Base-by-base conservation (phyloP, 2,113 vertebrate species). In the Pogona vitticeps region DNA sequence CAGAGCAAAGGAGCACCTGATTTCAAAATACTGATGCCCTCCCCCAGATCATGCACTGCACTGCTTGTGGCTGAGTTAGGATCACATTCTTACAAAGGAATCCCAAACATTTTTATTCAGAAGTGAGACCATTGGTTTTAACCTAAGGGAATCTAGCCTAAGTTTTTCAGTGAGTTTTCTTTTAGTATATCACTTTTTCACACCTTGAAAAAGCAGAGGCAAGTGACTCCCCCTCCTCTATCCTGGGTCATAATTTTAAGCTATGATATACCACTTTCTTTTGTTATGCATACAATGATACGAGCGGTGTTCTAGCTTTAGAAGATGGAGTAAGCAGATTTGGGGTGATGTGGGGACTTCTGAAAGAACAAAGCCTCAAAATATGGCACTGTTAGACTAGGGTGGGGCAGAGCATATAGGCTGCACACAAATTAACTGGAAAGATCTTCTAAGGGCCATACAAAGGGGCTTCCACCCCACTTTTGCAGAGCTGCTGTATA, bases 401-500 rank as follows among this genome's bases (percentile, higher is more conserved):
- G 1, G 21, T 56, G 71, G 31, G 13, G 17, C 68, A 59, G 36
- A 59, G 6, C 17, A 46, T 13, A 38, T 21, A 46, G 68, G 21
- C 38, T 73, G 14, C 13, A 46, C 26, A 28, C 20, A 42, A 36
- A 3, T 61, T 31, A 52, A 86, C 31, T 59, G n/a, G 28, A 15
- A 33, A 70, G 46, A 9, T 46, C 67, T 33, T 70, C 28, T 59
- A 17, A 71, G 10, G 33, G 26, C 18, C 67, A 79, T 20, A 52
- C 1, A 68, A 65, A 20, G 42, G 26, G 8, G 56, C 20, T 36
- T 42, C 67, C 6, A 77, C 28, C 18, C 79, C 40, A 20, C 15
- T 46, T 80, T 59, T 46, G 46, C 36, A 93, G 93, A 90, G 92
- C 92, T 90, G 91, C 92, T 93, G 88, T 90, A 89, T 91, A 86